Evolutionary conservation across 2,113 vertebrate species (phyloP).

Genomic region (Tupaia tana): DNA sequence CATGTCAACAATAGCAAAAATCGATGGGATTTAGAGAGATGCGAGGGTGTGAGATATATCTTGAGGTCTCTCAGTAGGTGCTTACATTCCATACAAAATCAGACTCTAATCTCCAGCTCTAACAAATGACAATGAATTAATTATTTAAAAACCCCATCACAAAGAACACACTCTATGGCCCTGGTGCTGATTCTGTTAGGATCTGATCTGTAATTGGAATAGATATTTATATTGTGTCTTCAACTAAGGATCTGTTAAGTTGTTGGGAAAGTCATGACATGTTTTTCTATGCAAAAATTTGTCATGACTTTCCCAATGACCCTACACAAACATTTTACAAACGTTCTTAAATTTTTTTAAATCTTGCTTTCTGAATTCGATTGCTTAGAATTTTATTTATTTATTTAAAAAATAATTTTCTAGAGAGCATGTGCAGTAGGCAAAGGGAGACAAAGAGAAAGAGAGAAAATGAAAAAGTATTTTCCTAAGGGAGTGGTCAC

Average conservation of each 20-base stretch:
- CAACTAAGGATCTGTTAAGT: not conserved
- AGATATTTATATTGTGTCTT: not conserved
- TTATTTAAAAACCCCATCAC: constrained; percentile 25
- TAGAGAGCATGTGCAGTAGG: no score
- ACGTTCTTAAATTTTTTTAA: not conserved
- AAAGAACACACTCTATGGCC: not conserved
- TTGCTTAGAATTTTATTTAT: no score
- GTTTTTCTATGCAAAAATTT: no score
- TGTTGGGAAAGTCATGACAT: no score
- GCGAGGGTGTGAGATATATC: not conserved
- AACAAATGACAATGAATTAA: not conserved
- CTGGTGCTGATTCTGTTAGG: not conserved
- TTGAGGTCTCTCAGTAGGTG: constrained; percentile 26
- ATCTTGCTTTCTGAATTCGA: constrained; percentile 33
- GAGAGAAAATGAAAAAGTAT: no score
- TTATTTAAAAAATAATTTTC: no score
- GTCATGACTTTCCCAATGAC: no score
- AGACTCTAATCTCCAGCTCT: constrained; percentile 1
- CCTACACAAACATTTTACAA: constrained; percentile 15
- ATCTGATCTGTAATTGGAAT: not conserved
- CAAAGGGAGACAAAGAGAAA: no score
- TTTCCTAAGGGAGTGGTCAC: no score
- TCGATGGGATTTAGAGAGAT: not conserved
- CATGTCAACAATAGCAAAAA: constrained; percentile 18
- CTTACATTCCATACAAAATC: not conserved